Conservation (phyloP, 2,113 vertebrate genomes). For the Sula dactylatra region DNA sequence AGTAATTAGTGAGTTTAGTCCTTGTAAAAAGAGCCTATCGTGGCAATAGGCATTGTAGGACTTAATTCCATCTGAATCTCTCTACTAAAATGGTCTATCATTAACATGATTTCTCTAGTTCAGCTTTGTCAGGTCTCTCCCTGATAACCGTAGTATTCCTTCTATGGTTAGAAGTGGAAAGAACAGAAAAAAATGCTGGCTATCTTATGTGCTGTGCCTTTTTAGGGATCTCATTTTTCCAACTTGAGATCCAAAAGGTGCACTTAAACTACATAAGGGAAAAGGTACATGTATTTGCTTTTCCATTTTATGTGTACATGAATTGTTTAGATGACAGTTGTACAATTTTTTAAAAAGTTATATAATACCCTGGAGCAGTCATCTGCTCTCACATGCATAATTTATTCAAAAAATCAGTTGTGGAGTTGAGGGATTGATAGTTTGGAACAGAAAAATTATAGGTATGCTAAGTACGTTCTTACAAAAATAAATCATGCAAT, state of each 20-base stretch:
- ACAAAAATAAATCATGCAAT: constrained; percentile 21
- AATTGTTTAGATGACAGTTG: constrained; percentile 14
- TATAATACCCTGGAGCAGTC: constrained; percentile 29
- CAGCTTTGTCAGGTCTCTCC: not conserved
- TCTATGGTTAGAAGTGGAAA: not conserved
- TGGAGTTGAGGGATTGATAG: constrained; percentile 31
- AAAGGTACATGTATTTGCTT: not conserved
- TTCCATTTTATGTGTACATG: not conserved
- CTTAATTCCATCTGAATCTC: not conserved
- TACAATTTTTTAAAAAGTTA: not conserved
- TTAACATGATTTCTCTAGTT: not conserved
- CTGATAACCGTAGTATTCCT: not conserved
- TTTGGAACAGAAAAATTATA: constrained; percentile 36
- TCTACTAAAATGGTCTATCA: not conserved
- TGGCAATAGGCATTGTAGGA: not conserved
- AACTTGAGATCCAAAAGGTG: not conserved
- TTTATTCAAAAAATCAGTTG: constrained; percentile 18
- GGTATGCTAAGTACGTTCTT: not conserved
- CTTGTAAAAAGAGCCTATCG: not conserved
- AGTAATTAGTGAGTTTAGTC: not conserved
- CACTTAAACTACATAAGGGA: not conserved
- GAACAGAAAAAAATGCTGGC: not conserved
- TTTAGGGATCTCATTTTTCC: not conserved
- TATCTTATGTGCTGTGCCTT: not conserved
- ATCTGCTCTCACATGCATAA: not conserved